These are phyloP conservation scores for Caenorhabditis sulstoni DNA, from an alignment of 2,888 invertebrate genomes.

Conservation along the genomic window DNA sequence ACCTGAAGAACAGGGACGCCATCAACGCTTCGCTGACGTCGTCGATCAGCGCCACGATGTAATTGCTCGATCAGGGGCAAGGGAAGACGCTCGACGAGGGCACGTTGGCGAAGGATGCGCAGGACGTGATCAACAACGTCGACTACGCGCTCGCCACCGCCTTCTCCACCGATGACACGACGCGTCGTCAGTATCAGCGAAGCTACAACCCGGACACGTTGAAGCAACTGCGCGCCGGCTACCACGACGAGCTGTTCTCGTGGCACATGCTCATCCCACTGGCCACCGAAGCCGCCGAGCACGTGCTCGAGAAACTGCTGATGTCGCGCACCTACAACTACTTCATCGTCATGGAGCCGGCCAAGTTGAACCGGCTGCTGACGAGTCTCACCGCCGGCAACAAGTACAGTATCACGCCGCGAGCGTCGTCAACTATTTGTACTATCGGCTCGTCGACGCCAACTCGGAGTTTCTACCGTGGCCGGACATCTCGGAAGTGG, in stretches of 20 bases:
- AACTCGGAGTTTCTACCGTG: slow-evolving; percentile 65
- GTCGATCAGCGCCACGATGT: slow-evolving; percentile 52
- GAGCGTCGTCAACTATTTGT: too few species aligned
- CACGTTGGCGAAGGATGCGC: slow-evolving; percentile 59
- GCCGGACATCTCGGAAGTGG: neutral
- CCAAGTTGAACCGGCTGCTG: slow-evolving; percentile 44
- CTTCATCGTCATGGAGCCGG: slow-evolving; percentile 62
- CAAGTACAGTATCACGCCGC: too few species aligned
- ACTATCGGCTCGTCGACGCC: too few species aligned
- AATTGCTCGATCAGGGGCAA: slow-evolving; percentile 53
- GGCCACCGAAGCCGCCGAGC: slow-evolving; percentile 45
- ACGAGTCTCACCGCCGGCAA: too few species aligned
- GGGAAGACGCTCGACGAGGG: slow-evolving; percentile 55
- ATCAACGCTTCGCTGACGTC: too few species aligned
- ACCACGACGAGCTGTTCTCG: slow-evolving; percentile 33
- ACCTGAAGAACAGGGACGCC: slow-evolving; percentile 67
- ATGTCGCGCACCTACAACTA: slow-evolving; percentile 44
- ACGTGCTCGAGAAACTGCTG: slow-evolving; percentile 35
- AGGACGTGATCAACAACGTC: slow-evolving; percentile 69
- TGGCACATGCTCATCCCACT: slow-evolving; percentile 65
- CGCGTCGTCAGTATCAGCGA: too few species aligned
- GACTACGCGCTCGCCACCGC: slow-evolving; percentile 25
- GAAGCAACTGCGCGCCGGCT: too few species aligned
- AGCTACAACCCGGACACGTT: too few species aligned
- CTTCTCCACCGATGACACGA: too few species aligned